Evolutionary conservation across 2,888 invertebrate species (phyloP), one percentile per base, ranked within the genome.

Genomic region (Tribolium freemani): DNA sequence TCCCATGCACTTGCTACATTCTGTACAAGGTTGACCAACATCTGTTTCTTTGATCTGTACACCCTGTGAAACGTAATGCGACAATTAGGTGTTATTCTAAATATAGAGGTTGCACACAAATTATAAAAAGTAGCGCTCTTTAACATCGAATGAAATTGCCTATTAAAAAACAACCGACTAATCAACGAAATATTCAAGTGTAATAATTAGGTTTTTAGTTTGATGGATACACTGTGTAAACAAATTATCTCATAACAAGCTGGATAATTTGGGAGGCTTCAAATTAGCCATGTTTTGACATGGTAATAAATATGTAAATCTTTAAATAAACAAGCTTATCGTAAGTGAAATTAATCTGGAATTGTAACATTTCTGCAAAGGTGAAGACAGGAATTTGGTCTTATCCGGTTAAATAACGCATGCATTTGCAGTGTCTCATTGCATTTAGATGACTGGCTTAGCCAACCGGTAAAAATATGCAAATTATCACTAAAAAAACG

Each of bases 21-120:
- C 91, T 83, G 94, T 91, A 83, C 96, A 97, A 46, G 95, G 94
- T 80, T 95, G 93, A 20, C 96, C 96, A 78, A 94, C 93, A 74
- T 96, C 95, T 60, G 93, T 90, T 87, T 97, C 96, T 83, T 94
- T 93, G 83, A 96, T 94, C 82, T 94, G 90, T 74, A 94, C 93
- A 77, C 94, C 95, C 96, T 96, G 91, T 1, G 90, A 90, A 73
- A 77, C 21, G 11, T 31, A 30, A 13, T n/a, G 11, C 16, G 21
- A 26, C 5, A 5, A 51, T 64, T 64, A 64, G 21, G 16, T 63
- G 54, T 9, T 11, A 3, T 38, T 64, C 64, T 64, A 64, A 54
- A 64, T 45, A 64, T 64, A 64, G 64, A 45, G 51, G n/a, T 63
- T 63, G 31, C 63, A 63, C 63, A 63, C 11, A 46, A n/a, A 60